Base-by-base conservation (phyloP, 2,113 vertebrate genomes). In the Rhinolophus ferrumequinum region DNA sequence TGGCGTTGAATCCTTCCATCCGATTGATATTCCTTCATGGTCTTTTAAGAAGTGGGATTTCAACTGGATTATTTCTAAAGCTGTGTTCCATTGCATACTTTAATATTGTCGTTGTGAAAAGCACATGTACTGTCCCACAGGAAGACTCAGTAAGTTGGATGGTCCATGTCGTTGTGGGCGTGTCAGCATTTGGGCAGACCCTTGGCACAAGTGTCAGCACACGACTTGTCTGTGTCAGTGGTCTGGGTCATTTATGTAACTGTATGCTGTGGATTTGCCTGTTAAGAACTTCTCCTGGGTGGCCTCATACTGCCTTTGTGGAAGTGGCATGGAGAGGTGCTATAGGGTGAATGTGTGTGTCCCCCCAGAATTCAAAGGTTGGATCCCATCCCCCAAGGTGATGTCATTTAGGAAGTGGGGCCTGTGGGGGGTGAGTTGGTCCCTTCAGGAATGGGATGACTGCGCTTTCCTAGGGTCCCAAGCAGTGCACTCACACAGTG, bases 221-320 rank as follows among this genome's bases (percentile, higher is more conserved):
- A 28, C 70, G 5, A 38, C 9, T 2, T 10, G 22, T 14, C 10
- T 38, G 22, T 30, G 15, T 35, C 38, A 11, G 3, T 26, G 50
- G 2, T 0, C 12, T 60, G n/a, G 24, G 33, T 52, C 2, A 24
- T 1, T 5, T 11, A 13, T 30, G 0, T 2, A 7, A 35, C 30
- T 35, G 12, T 44, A 22, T 15, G 28, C 11, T n/a, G 0, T 10
- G 28, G 7, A 0, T 9, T 6, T 56, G 73, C 3, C 21, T 21
- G 4, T 47, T 22, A n/a, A 19, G 18, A 0, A 12, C 1, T 1
- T 28, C 52, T 69, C 33, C 10, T 15, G 0, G 33, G 52, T 8
- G 60, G 10, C 11, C 28, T 18, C 11, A 73, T 15, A 1, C 18
- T 8, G 11, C 24, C 83, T 70, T 30, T 50, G 6, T 19, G 19